Percentiles rank a stretch among this genome's conserved stretches.
Evolutionary conservation across 2,888 invertebrate genomes (phyloP).

Genomic region (Lomographa bimaculata): DNA sequence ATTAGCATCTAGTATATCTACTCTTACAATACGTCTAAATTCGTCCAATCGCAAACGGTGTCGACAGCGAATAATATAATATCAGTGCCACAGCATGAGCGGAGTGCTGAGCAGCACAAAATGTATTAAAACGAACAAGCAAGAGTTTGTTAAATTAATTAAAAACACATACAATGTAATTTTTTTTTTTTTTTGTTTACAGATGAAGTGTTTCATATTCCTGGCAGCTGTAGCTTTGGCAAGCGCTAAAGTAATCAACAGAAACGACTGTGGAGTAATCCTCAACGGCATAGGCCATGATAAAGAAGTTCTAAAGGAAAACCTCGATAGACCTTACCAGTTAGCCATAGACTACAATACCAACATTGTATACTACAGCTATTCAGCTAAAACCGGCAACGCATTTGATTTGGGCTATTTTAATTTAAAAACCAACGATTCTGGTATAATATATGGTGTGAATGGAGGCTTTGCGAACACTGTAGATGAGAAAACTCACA

Average conservation of each 20-base stretch:
- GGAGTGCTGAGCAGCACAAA: too few relatives aligned
- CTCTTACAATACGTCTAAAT: too few relatives aligned
- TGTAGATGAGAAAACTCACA: conserved; percentile 47
- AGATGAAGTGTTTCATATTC: conserved; percentile 40
- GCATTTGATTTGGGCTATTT: conserved; percentile 51
- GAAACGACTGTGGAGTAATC: conserved; percentile 28
- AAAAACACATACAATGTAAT: too few relatives aligned
- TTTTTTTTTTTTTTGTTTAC: conserved; percentile 26
- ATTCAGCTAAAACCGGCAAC: conserved; percentile 23
- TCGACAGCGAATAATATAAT: too few relatives aligned
- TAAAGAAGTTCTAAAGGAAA: conserved; percentile 41
- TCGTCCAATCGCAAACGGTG: too few relatives aligned
- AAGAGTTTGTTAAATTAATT: too few relatives aligned
- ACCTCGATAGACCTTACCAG: conserved; percentile 55
- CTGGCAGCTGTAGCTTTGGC: conserved; percentile 26
- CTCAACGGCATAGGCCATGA: conserved; percentile 31
- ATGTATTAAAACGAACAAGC: too few relatives aligned
- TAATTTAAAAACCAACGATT: conserved; percentile 52
- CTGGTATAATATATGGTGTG: conserved; percentile 46
- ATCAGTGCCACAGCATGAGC: too few relatives aligned
- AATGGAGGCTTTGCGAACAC: conserved; percentile 57
- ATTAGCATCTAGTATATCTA: too few relatives aligned
- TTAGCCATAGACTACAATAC: conserved; percentile 60
- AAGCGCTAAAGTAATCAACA: conserved; percentile 26
- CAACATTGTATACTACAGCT: conserved; percentile 62